Evolutionary conservation across 1,140 invertebrate species (phyloP).

Genomic region (Pteromalus puparum): DNA sequence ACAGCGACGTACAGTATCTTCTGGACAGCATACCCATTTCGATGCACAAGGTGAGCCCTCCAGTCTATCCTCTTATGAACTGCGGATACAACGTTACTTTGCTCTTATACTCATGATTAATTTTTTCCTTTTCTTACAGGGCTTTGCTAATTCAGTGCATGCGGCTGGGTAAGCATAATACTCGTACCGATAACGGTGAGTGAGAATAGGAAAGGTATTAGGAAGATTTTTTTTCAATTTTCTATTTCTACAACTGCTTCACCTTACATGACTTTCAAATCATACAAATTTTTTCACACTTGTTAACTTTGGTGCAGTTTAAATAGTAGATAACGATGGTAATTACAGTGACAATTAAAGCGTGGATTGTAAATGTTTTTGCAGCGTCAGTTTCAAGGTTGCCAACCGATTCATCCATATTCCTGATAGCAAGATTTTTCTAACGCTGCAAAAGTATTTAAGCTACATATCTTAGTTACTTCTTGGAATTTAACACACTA

Average conservation of each 20-base stretch:
- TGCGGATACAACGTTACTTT: neutral
- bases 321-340: neutral
- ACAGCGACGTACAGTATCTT: slow-evolving; percentile 82
- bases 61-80: slow-evolving; percentile 51
- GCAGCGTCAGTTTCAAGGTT: neutral
- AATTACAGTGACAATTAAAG: neutral
- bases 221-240: neutral
- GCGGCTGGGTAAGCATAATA: slow-evolving; percentile 66
- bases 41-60: slow-evolving; percentile 74
- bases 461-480: neutral
- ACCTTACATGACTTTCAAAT: neutral
- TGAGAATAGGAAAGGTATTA: slow-evolving; percentile 60
- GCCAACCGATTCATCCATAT: neutral
- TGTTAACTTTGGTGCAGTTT: neutral
- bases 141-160: slow-evolving; percentile 65
- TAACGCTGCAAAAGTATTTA: neutral
- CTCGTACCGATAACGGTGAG: slow-evolving; percentile 55
- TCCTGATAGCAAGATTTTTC: neutral
- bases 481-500: neutral
- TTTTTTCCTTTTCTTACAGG: slow-evolving; percentile 55
- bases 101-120: neutral
- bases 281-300: slow-evolving; percentile 6
- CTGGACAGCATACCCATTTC: slow-evolving; percentile 79
- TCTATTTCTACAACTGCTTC: slow-evolving; percentile 26
- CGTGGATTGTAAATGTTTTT: neutral